These are phyloP conservation scores for Indri indri DNA, from an alignment of 2,113 vertebrate species.

Conservation along the genomic window DNA sequence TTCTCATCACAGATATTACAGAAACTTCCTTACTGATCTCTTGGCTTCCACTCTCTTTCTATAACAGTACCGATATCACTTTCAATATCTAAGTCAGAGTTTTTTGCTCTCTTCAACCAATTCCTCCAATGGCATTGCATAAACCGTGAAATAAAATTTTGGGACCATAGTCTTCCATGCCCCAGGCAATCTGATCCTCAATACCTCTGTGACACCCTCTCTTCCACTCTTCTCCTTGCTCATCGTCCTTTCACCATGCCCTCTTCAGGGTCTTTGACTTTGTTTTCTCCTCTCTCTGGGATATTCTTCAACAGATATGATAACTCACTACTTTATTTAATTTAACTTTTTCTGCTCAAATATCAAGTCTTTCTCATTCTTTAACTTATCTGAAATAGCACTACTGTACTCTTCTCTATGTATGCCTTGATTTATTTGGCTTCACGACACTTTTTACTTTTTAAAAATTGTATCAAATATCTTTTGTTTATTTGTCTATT, in stretches of 20 bases:
- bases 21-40: neutral
- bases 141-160: neutral
- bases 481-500: neutral
- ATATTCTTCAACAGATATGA: neutral
- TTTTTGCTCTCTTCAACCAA: neutral
- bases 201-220: neutral
- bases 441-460: neutral
- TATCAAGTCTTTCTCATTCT: neutral
- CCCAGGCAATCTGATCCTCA: neutral
- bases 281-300: neutral
- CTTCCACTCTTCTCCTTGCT: neutral
- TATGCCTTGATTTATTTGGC: neutral
- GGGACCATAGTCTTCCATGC: neutral
- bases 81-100: neutral
- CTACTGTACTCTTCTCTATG: neutral
- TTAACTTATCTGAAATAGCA: neutral
- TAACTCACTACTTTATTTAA: neutral
- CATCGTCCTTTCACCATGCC: fast-evolving
- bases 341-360: neutral
- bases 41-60: neutral
- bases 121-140: neutral
- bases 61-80: neutral
- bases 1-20: neutral
- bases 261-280: neutral
- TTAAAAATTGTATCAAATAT: neutral